phyloP scores from a whole-genome alignment of 2,888 invertebrate genomes.

The Lottia gigantea region DNA sequence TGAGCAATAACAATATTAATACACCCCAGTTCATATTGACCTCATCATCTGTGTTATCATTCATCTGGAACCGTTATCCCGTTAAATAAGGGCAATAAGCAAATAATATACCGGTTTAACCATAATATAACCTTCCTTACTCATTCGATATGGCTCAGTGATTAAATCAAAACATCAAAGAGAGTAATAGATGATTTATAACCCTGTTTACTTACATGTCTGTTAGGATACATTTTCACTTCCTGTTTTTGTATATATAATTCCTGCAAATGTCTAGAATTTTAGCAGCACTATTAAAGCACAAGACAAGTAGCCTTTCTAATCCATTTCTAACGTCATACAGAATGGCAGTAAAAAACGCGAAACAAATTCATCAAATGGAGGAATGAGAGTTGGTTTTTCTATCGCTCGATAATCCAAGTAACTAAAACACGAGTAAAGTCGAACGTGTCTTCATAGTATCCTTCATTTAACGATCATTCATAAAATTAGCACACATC shows the following conservation, averaged over 20 bases:
- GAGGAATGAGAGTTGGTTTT: conserved; percentile 1
- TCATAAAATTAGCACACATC: conserved; percentile 10
- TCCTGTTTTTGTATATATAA: no score
- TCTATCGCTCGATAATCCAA: conserved; percentile 2
- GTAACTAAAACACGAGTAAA: not conserved
- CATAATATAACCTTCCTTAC: no score
- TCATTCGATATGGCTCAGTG: not conserved
- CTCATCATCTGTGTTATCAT: not conserved
- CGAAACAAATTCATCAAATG: not conserved
- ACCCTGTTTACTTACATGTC: not conserved
- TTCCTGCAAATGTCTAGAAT: no score
- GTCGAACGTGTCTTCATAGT: conserved; percentile 2
- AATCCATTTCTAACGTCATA: no score
- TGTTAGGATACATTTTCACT: not conserved
- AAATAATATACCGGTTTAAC: no score
- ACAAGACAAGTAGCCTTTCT: no score
- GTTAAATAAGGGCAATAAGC: not conserved
- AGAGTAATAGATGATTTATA: not conserved
- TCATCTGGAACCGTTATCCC: conserved; percentile 1
- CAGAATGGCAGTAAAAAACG: not conserved
- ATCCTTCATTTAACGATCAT: conserved; percentile 8
- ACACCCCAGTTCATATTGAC: no score
- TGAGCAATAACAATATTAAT: no score
- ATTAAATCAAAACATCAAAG: conserved; percentile 1
- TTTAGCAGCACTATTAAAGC: no score